These are phyloP conservation scores for Paralichthys olivaceus DNA, from an alignment of 2,113 vertebrate species.

Conservation along the genomic window DNA sequence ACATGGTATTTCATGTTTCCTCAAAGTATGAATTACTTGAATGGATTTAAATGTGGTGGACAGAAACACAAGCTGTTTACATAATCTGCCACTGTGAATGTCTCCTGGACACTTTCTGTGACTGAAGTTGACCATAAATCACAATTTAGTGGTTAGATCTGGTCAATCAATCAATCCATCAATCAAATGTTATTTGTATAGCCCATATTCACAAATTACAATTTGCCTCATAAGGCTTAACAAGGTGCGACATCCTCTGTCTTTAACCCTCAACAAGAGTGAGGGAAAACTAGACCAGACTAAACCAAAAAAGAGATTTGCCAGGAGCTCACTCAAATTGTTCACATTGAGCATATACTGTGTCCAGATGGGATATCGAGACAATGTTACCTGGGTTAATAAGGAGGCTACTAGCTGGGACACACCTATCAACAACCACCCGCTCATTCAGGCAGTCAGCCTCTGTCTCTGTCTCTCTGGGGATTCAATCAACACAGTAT, in stretches of 20 bases:
- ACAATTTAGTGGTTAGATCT: neutral
- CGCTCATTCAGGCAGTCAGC: neutral
- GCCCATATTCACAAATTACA: too few species aligned
- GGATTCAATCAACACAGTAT: neutral
- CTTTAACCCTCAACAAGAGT: too few species aligned
- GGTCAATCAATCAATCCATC: too few species aligned
- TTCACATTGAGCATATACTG: neutral
- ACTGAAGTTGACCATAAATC: neutral
- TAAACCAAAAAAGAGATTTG: neutral
- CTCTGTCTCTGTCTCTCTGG: neutral
- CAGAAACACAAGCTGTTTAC: neutral
- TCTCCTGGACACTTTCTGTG: neutral
- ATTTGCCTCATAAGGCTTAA: too few species aligned
- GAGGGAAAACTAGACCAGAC: too few species aligned
- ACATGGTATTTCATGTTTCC: too few species aligned
- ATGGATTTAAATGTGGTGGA: neutral
- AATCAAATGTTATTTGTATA: too few species aligned
- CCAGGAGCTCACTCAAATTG: neutral
- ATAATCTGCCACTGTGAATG: neutral
- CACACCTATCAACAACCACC: conserved; percentile 7
- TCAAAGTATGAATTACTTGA: too few species aligned
- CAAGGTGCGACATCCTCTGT: too few species aligned
- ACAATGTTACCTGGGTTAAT: conserved; percentile 12
- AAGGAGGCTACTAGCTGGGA: neutral
- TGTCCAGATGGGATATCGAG: neutral